Conservation (phyloP, 2,113 vertebrate species). For the Antechinus flavipes region DNA sequence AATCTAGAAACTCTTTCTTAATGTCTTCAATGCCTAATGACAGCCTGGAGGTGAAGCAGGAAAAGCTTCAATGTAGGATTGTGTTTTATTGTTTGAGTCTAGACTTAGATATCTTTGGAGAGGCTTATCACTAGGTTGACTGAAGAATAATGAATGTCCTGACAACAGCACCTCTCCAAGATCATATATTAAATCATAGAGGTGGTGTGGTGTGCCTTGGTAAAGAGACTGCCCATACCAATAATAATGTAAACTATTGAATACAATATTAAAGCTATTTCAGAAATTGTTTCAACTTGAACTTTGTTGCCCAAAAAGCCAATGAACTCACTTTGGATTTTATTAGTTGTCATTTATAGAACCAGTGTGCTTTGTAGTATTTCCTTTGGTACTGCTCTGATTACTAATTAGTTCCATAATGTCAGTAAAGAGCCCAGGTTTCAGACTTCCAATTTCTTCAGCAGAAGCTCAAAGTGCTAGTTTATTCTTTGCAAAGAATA, state of each 20-base stretch:
- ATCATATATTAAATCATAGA: not conserved
- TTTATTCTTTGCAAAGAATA: not conserved
- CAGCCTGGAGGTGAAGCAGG: not conserved
- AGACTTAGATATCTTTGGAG: not conserved
- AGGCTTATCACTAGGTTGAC: not conserved
- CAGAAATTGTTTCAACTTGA: not conserved
- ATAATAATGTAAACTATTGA: not conserved
- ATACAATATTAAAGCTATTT: not conserved
- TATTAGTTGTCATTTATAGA: not conserved
- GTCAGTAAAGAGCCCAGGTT: not conserved
- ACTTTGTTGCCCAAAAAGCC: not conserved
- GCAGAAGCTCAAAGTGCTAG: not conserved
- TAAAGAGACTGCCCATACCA: not conserved
- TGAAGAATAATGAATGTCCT: not conserved
- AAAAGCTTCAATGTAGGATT: not conserved
- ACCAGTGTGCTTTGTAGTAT: not conserved
- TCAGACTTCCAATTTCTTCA: not conserved
- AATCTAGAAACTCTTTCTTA: not conserved
- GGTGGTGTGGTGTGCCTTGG: not conserved
- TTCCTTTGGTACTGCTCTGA: not conserved
- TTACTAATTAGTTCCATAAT: not conserved
- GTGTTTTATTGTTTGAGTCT: not conserved
- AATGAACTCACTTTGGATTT: not conserved
- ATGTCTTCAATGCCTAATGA: not conserved
- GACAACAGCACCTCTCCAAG: not conserved